Conservation (phyloP, 2,888 invertebrate species). For the Habrosyne pyritoides region DNA sequence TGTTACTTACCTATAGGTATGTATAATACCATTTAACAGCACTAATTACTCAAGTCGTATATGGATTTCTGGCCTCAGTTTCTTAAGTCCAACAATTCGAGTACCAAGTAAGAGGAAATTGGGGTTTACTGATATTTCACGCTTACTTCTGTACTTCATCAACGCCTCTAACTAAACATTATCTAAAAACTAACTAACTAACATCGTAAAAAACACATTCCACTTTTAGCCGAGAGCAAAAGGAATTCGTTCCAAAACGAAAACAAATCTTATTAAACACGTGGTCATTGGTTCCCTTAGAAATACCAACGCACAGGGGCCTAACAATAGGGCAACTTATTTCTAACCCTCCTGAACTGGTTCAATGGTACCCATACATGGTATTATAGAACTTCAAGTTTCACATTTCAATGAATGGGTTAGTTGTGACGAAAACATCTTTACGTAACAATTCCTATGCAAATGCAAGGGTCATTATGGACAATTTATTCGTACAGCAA, state of each 20-base stretch:
- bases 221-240: background rate
- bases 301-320: conserved; percentile 17
- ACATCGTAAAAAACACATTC: too few relatives aligned
- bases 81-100: too few relatives aligned
- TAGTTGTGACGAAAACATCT: background rate
- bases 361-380: background rate
- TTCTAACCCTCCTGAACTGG: conserved; percentile 31
- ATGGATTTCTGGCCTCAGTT: too few relatives aligned
- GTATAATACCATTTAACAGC: too few relatives aligned
- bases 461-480: background rate
- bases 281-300: conserved; percentile 29
- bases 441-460: background rate
- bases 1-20: too few relatives aligned
- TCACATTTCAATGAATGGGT: background rate
- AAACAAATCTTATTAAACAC: conserved; percentile 29
- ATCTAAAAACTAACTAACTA: too few relatives aligned
- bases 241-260: background rate
- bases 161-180: too few relatives aligned
- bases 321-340: conserved; percentile 36
- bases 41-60: too few relatives aligned
- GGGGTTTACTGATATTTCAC: too few relatives aligned
- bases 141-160: too few relatives aligned
- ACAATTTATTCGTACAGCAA: conserved; percentile 2
- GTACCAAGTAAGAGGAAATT: too few relatives aligned
- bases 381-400: conserved; percentile 4